These are phyloP conservation scores for Archilochus colubris DNA, from an alignment of 2,113 vertebrate genomes.

Conservation along the genomic window DNA sequence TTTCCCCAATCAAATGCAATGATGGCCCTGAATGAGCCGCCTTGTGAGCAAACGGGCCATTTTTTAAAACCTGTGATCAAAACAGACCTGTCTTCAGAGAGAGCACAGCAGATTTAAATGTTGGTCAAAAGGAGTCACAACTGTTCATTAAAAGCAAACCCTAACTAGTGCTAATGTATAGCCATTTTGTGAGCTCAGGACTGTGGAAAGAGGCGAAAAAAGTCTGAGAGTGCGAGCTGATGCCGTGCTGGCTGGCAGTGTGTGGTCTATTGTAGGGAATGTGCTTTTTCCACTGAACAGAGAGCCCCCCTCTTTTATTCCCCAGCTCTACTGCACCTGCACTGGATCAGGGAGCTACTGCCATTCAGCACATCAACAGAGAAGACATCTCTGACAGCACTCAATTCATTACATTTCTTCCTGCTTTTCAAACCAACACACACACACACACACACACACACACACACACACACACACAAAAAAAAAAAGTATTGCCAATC, in stretches of 20 bases:
- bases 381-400: slow-evolving; percentile 90
- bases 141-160: slow-evolving; percentile 80
- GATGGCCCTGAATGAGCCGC: slow-evolving; percentile 23
- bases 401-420: slow-evolving; percentile 91
- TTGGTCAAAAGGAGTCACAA: slow-evolving; percentile 77
- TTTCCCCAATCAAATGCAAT: background rate
- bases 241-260: slow-evolving; percentile 96
- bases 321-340: slow-evolving; percentile 92
- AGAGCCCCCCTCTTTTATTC: slow-evolving; percentile 77
- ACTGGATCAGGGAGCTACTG: slow-evolving; percentile 90
- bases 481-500: slow-evolving; percentile 69
- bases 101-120: slow-evolving; percentile 74
- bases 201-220: slow-evolving; percentile 73
- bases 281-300: slow-evolving; percentile 84
- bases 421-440: slow-evolving; percentile 84
- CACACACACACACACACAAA: background rate
- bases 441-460: slow-evolving; percentile 47
- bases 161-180: slow-evolving; percentile 78
- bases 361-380: slow-evolving; percentile 90
- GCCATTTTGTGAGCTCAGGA: slow-evolving; percentile 83
- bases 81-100: slow-evolving; percentile 59
- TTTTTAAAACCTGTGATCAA: slow-evolving; percentile 67
- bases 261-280: slow-evolving; percentile 95
- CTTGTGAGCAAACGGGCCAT: slow-evolving; percentile 34
- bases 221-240: slow-evolving; percentile 84